A percentile compares a stretch with the other conserved stretches of the same genome.
phyloP scores from a whole-genome alignment of 2,888 invertebrate genomes.

The Macrophya annulata region DNA sequence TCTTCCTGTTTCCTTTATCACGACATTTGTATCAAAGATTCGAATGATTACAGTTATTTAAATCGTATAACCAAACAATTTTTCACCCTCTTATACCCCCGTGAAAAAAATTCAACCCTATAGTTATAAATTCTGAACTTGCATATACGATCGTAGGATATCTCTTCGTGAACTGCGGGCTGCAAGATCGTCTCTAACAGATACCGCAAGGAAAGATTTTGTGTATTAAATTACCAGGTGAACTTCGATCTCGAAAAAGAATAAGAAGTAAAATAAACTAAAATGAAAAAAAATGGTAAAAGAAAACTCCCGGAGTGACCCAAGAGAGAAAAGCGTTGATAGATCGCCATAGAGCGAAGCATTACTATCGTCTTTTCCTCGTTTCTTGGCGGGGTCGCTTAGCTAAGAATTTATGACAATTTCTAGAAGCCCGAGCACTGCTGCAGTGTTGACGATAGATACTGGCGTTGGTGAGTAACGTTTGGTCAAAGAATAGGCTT shows the following conservation, averaged over 20 bases:
- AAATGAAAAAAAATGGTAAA: not conserved
- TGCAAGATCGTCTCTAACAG: not conserved
- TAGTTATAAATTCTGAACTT: not conserved
- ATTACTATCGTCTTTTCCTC: constrained; percentile 27
- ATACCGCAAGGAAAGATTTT: not conserved
- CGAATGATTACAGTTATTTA: constrained; percentile 10
- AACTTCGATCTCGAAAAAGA: not conserved
- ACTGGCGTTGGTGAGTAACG: not conserved
- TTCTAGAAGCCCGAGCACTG: not conserved
- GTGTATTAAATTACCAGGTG: constrained; percentile 20
- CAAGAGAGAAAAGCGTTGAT: not conserved
- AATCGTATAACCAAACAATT: not conserved
- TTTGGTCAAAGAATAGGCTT: constrained; percentile 20
- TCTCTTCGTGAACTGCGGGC: not conserved
- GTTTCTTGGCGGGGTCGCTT: constrained; percentile 6
- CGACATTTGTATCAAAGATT: not conserved
- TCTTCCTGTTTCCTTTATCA: not conserved
- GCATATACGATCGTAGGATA: not conserved
- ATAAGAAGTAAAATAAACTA: not conserved
- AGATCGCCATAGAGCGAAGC: constrained; percentile 11
- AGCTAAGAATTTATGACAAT: constrained; percentile 43
- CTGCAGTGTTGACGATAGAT: not conserved
- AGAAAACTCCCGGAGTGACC: not conserved
- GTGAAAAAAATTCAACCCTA: not conserved
- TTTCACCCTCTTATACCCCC: not conserved